These are phyloP conservation scores for Typhlichthys eigenmanni DNA, from an alignment of 2,797 vertebrate genomes.

Conservation along the genomic window DNA sequence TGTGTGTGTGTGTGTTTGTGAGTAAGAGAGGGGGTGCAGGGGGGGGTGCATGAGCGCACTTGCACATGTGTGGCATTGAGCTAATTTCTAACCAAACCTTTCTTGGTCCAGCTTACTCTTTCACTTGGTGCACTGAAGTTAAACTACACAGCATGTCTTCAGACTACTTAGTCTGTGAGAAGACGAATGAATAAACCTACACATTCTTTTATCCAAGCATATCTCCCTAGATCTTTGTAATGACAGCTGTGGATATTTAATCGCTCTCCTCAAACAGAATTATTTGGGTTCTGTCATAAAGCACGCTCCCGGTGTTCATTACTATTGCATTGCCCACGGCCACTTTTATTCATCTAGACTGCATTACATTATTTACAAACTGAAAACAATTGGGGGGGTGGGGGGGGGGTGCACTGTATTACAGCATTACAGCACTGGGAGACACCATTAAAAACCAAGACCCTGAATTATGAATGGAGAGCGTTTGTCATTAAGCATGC, in stretches of 20 bases:
- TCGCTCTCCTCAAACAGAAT: slow-evolving; percentile 77
- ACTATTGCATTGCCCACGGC: slow-evolving; percentile 77
- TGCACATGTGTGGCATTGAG: not conserved
- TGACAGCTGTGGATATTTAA: slow-evolving; percentile 79
- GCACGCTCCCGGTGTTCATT: slow-evolving; percentile 73
- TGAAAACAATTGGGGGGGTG: slow-evolving; percentile 69
- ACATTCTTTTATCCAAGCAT: slow-evolving; percentile 60
- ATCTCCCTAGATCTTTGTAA: slow-evolving; percentile 67
- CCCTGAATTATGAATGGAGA: slow-evolving; percentile 71
- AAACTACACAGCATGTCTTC: slow-evolving; percentile 56
- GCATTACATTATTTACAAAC: slow-evolving; percentile 80
- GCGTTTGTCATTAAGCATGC: slow-evolving; percentile 50
- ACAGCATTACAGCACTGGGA: slow-evolving; percentile 66
- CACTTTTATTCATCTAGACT: slow-evolving; percentile 70
- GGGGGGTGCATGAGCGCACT: not conserved
- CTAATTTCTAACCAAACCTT: slow-evolving; percentile 34
- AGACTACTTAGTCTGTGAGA: slow-evolving; percentile 64
- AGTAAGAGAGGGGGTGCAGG: not conserved
- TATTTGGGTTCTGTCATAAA: slow-evolving; percentile 70
- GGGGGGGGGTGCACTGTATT: slow-evolving; percentile 56
- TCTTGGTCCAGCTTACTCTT: slow-evolving; percentile 33
- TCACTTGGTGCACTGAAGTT: slow-evolving; percentile 45
- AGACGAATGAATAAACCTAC: slow-evolving; percentile 74
- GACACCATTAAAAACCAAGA: slow-evolving; percentile 62
- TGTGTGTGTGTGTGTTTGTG: not conserved